Conservation (phyloP, 2,888 invertebrate species). For the Mimas tiliae region DNA sequence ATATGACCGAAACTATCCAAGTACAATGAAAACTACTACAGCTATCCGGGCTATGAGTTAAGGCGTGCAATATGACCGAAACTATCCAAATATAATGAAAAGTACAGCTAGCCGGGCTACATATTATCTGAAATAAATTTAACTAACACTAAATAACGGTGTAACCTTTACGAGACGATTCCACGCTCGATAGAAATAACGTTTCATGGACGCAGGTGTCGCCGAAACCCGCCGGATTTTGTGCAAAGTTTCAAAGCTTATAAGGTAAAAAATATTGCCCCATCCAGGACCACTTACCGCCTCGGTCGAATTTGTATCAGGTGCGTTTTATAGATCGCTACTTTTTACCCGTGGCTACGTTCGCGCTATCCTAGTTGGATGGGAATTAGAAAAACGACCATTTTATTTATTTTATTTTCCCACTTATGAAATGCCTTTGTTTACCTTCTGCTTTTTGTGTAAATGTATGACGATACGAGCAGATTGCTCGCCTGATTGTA, state of each 20-base stretch:
- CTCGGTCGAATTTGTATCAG: constrained; percentile 5
- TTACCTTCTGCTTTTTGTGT: no score
- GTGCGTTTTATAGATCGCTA: constrained; percentile 15
- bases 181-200: constrained; percentile 21
- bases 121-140: constrained; percentile 7
- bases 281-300: constrained; percentile 24
- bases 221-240: constrained; percentile 19
- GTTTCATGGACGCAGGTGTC: constrained; percentile 26
- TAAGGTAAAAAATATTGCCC: constrained; percentile 27
- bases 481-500: no score
- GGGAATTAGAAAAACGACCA: not conserved
- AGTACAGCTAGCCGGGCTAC: no score
- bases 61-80: no score
- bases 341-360: not conserved
- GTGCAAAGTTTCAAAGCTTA: constrained; percentile 26
- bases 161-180: constrained; percentile 15
- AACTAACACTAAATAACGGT: constrained; percentile 4
- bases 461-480: no score
- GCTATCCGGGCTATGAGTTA: no score
- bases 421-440: no score
- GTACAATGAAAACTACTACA: no score
- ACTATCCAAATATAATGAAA: no score
- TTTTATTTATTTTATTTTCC: no score
- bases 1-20: no score
- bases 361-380: not conserved